phyloP scores from a whole-genome alignment of 2,888 invertebrate species.

The Tinea trinotella region DNA sequence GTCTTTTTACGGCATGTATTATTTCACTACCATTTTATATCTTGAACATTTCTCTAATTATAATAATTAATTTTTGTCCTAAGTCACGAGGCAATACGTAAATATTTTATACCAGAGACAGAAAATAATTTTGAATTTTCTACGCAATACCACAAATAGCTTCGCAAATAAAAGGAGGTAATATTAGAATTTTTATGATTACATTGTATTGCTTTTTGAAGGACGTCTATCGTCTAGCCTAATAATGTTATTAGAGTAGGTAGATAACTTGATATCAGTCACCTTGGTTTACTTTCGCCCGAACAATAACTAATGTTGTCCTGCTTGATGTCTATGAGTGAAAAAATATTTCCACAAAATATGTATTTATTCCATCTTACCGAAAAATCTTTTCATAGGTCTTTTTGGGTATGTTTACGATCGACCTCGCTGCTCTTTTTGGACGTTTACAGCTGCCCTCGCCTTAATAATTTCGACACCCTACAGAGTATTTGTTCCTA shows the following conservation, averaged over 20 bases:
- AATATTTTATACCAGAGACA: too few relatives aligned
- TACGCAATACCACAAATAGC: too few relatives aligned
- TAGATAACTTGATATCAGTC: background rate
- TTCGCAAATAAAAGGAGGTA: too few relatives aligned
- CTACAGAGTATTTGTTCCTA: conserved; percentile 19
- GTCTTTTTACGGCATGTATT: too few relatives aligned
- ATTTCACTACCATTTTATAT: too few relatives aligned
- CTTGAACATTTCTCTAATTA: too few relatives aligned
- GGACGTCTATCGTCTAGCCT: background rate
- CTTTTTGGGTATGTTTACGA: conserved; percentile 18
- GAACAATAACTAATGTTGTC: too few relatives aligned
- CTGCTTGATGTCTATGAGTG: background rate
- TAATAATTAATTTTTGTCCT: too few relatives aligned
- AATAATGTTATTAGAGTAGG: background rate
- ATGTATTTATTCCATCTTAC: conserved; percentile 17
- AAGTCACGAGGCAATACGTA: too few relatives aligned
- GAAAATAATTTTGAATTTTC: too few relatives aligned
- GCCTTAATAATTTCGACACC: conserved; percentile 20
- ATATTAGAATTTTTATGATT: background rate
- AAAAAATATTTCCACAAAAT: conserved; percentile 3
- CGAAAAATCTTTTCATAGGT: conserved; percentile 19
- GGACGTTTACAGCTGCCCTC: conserved; percentile 18
- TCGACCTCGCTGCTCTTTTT: conserved; percentile 13
- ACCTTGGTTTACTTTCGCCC: background rate
- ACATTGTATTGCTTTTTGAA: background rate